Conservation (phyloP, 2,113 vertebrate species). For the Thamnophis sirtalis region DNA sequence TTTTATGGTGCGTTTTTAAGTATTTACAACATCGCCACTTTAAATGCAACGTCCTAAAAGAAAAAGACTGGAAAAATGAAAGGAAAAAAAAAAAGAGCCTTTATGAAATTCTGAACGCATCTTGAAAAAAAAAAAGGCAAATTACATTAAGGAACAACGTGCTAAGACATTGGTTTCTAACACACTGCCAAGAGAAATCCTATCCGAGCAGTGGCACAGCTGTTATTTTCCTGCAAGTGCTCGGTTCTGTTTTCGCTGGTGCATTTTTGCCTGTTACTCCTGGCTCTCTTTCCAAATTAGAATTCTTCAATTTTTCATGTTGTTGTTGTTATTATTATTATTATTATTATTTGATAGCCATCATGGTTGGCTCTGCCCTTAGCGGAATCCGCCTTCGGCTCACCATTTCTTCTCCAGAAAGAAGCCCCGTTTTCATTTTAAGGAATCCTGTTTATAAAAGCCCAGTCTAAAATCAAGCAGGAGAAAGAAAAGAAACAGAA, state of each 20-base stretch:
- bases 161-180: constrained; percentile 57
- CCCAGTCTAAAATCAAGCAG: constrained; percentile 34
- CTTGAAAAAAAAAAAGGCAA: constrained; percentile 42
- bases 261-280: constrained; percentile 60
- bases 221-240: constrained; percentile 49
- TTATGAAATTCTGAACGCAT: constrained; percentile 41
- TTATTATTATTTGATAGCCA: too few species aligned
- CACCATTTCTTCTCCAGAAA: too few species aligned
- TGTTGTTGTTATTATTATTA: too few species aligned
- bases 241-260: constrained; percentile 38
- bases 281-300: constrained; percentile 31
- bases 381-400: too few species aligned
- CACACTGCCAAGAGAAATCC: constrained; percentile 61
- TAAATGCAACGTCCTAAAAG: not conserved
- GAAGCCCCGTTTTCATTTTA: too few species aligned
- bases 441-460: constrained; percentile 27
- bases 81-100: not conserved
- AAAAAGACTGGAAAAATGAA: constrained; percentile 35
- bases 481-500: constrained; percentile 39
- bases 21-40: not conserved
- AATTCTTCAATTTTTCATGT: constrained; percentile 21
- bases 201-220: constrained; percentile 60
- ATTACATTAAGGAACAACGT: constrained; percentile 56
- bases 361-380: not conserved
- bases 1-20: not conserved